These are phyloP conservation scores for Chiloscyllium plagiosum DNA, from an alignment of 2,113 vertebrate genomes.

Conservation along the genomic window DNA sequence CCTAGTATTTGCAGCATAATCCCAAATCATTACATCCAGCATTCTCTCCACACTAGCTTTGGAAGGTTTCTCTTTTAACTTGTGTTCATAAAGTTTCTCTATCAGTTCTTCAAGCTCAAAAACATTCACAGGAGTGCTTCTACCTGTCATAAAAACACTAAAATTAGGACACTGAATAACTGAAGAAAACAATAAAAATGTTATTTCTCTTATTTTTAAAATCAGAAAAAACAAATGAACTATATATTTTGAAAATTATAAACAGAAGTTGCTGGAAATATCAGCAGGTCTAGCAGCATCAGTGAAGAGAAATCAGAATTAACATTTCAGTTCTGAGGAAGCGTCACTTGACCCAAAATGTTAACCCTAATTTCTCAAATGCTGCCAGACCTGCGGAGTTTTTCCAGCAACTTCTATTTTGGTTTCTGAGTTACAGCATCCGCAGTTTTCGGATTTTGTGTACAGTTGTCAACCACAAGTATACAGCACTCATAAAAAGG, in stretches of 20 bases:
- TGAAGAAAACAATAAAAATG: background rate
- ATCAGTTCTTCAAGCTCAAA: slow-evolving; percentile 56
- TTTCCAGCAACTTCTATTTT: too few species aligned
- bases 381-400: too few species aligned
- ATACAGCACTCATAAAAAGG: background rate
- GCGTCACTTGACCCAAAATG: too few species aligned
- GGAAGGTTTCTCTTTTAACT: slow-evolving; percentile 59
- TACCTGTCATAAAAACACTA: slow-evolving; percentile 8
- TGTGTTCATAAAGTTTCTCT: slow-evolving; percentile 52
- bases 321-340: too few species aligned
- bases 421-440: too few species aligned
- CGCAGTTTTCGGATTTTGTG: background rate
- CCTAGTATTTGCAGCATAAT: slow-evolving; percentile 67
- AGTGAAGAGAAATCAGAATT: too few species aligned
- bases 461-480: background rate
- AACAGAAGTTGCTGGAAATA: too few species aligned
- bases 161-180: background rate
- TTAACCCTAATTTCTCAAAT: too few species aligned
- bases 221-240: background rate
- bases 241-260: background rate
- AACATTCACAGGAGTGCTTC: slow-evolving; percentile 6
- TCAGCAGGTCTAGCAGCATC: too few species aligned
- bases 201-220: too few species aligned
- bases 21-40: slow-evolving; percentile 59
- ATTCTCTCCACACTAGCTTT: slow-evolving; percentile 53